Base-by-base conservation (phyloP, 2,888 invertebrate species). In the Cerastoderma edule region DNA sequence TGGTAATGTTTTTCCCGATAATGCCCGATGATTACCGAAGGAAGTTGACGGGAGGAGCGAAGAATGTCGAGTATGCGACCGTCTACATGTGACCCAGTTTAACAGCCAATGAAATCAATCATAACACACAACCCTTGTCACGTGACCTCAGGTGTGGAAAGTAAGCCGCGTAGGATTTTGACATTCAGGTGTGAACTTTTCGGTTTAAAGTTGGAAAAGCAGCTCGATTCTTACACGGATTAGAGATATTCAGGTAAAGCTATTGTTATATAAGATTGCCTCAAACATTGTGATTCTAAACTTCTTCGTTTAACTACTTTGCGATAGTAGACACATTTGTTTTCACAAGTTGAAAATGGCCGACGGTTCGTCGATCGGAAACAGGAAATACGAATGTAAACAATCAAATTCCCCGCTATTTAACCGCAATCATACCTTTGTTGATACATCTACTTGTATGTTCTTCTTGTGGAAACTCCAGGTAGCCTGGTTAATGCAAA, bases 131-230 rank as follows among this genome's bases (percentile, higher is more conserved):
- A n/a, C 22, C 22, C 4, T 16, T 16, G 56, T 79, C 83, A 83
- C 83, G 83, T 83, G 83, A 83, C 78, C 48, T 77, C 83, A 83
- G 83, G 82, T 83, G 83, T 74, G 69, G 66, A 70, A 69, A 74
- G 75, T 50, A 63, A 72, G 75, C 72, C 75, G 80, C 80, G 80
- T 77, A 72, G 53, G 60, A 28, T 48, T 46, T 22, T 53, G 66
- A 44, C 33, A 46, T 68, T 74, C 72, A 77, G 68, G 74, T 71
- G 54, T 65, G 74, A 66, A 22, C 28, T 33, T 67, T 69, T 53
- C 50, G 39, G 46, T 33, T 28, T 54, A 46, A 53, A 28, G 48
- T 44, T 48, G 27, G 8, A 10, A 65, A 8, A 32, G 6, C 10
- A 65, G 48, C 10, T 13, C 28, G 13, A 39, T 39, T 24, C 2